Evolutionary conservation across 1,140 invertebrate genomes (phyloP).

Genomic region (Ephestia elutella): DNA sequence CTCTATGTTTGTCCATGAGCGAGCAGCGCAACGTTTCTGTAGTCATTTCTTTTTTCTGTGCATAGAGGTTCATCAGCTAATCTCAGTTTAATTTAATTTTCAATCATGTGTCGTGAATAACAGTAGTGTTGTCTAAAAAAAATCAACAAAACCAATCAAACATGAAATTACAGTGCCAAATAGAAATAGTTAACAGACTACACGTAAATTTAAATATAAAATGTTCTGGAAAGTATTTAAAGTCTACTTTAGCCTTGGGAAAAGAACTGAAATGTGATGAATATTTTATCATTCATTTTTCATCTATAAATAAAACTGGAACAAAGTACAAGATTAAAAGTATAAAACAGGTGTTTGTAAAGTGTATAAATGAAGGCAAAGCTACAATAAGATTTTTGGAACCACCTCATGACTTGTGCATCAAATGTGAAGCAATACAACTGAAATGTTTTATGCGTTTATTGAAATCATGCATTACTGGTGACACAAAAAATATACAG

Average conservation of each 20-base stretch:
- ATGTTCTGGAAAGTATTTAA: conserved; percentile 66
- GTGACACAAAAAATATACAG: conserved; percentile 69
- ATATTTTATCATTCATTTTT: conserved; percentile 79
- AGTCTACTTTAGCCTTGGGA: conserved; percentile 79
- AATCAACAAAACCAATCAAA: not conserved
- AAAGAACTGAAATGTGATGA: conserved; percentile 76
- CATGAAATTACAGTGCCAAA: conserved; percentile 82
- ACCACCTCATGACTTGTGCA: conserved; percentile 81
- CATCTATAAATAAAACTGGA: conserved; percentile 78
- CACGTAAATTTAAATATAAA: conserved; percentile 59
- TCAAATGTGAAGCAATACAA: conserved; percentile 79
- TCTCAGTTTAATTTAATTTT: too few species aligned
- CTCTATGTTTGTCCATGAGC: too few species aligned
- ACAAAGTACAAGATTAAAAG: conserved; percentile 81
- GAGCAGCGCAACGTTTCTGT: too few species aligned
- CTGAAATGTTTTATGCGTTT: conserved; percentile 81
- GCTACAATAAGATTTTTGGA: conserved; percentile 81
- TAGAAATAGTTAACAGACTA: conserved; percentile 77
- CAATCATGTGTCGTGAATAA: not conserved
- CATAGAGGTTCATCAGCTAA: too few species aligned
- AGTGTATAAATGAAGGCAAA: conserved; percentile 83
- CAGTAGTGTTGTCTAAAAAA: not conserved
- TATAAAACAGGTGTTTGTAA: conserved; percentile 79
- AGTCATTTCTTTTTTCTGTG: too few species aligned
- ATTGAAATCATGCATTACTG: conserved; percentile 77